Evolutionary conservation across 1,140 invertebrate genomes (phyloP).

Genomic region (Drosophila kikkawai): DNA sequence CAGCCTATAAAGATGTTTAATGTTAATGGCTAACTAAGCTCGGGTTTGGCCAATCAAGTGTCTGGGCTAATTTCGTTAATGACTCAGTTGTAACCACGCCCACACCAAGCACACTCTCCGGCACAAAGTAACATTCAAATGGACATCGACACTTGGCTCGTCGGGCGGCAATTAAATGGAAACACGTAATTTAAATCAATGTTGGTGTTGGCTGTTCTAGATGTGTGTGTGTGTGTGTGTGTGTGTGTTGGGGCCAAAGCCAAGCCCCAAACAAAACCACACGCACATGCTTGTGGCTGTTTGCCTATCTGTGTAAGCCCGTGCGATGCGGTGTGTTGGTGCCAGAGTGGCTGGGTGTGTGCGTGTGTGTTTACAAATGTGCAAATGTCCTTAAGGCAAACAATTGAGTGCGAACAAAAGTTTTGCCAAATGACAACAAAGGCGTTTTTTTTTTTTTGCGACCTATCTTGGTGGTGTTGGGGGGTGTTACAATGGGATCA

Average conservation of each 20-base stretch:
- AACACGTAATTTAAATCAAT: constrained; percentile 84
- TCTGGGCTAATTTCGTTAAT: constrained; percentile 77
- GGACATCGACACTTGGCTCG: constrained; percentile 70
- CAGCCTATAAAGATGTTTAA: constrained; percentile 42
- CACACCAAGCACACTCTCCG: constrained; percentile 11
- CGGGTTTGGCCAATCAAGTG: constrained; percentile 60
- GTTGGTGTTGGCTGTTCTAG: constrained; percentile 61
- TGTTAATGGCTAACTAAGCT: constrained; percentile 59
- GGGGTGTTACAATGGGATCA: constrained; percentile 46
- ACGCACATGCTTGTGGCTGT: constrained; percentile 73
- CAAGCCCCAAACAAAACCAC: constrained; percentile 80
- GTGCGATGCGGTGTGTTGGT: constrained; percentile 5
- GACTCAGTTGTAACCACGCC: constrained; percentile 50
- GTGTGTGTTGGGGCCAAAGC: constrained; percentile 68
- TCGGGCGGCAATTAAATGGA: constrained; percentile 76
- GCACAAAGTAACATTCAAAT: constrained; percentile 38
- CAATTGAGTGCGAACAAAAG: constrained; percentile 84
- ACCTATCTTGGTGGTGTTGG: constrained; percentile 4
- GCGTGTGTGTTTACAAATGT: constrained; percentile 82
- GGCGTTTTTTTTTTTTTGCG: constrained; percentile 47
- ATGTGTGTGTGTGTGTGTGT: neutral
- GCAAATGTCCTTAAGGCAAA: constrained; percentile 82
- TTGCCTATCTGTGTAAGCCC: constrained; percentile 22
- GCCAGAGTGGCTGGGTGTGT: constrained; percentile 26
- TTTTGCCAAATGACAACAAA: constrained; percentile 78